phyloP scores from a whole-genome alignment of 2,888 invertebrate genomes.

The Agriopis marginaria region DNA sequence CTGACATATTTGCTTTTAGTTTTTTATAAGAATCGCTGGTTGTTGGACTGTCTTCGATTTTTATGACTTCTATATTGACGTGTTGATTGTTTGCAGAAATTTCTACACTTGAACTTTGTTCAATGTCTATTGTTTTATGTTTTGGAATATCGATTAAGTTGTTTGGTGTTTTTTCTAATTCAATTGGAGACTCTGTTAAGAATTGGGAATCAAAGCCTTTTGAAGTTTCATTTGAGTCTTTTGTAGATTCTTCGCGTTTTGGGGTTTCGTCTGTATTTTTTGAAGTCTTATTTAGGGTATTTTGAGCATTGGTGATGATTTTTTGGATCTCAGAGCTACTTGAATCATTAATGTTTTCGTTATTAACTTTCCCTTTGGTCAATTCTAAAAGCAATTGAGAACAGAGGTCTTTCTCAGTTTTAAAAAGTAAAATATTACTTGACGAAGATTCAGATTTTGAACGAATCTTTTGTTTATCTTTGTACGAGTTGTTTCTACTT shows the following conservation, averaged over 20 bases:
- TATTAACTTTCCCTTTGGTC: constrained; percentile 1
- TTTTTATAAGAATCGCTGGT: constrained; percentile 39
- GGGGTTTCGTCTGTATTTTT: background rate
- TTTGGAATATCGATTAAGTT: constrained; percentile 55
- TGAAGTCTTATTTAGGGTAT: background rate
- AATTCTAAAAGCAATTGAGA: constrained; percentile 7
- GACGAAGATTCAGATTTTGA: constrained; percentile 9
- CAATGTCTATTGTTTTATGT: constrained; percentile 60
- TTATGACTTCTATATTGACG: constrained; percentile 61
- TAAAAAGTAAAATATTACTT: constrained; percentile 1
- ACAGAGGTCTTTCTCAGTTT: constrained; percentile 1
- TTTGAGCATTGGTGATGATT: constrained; percentile 4
- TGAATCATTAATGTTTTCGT: background rate
- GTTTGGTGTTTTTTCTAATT: background rate
- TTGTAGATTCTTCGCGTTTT: background rate
- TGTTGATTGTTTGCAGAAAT: constrained; percentile 65
- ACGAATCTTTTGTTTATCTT: background rate
- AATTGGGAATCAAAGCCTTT: background rate
- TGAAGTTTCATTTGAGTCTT: background rate
- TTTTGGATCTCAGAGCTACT: constrained; percentile 1
- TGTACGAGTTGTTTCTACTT: background rate
- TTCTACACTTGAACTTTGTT: constrained; percentile 67
- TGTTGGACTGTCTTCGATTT: constrained; percentile 48
- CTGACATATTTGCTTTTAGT: constrained; percentile 31
- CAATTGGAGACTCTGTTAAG: background rate